Base-by-base conservation (phyloP, 2,888 invertebrate species). In the Cataglyphis altisquamis region DNA sequence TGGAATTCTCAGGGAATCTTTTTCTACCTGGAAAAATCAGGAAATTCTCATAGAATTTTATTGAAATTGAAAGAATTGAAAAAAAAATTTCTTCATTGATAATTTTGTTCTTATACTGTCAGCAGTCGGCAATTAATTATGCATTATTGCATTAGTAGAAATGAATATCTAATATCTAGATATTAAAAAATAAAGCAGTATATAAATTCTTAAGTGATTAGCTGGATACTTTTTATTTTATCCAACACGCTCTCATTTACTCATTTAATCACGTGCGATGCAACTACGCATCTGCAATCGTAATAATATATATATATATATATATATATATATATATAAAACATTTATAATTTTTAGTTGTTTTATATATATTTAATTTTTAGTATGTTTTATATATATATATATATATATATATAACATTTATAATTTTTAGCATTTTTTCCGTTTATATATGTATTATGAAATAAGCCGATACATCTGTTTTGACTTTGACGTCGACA, bases 361-460 rank as follows among this genome's bases (percentile, higher is more conserved):
- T 21, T 21, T 21, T 21, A 21, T 21, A 21, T 21, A 21, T 21
- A 21, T 21, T 21, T 21, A 21, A 21, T 21, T 21, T 21, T 21
- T 21, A 21, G 21, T 21, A 21, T 21, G 21, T 21, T 21, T 21
- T 21, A 21, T 21, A 21, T 21, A 21, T 21, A 21, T 45, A 15
- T n/a, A n/a, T 39, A 36, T 36, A 36, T 8, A 75, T 45, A 15
- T 4, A 45, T 15, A 63, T 18, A 6, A 74, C 21, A 9, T 25
- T 72, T 41, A 15, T 32, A 62, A 62, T n/a, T 63, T 74, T 36
- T 75, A 75, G 15, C 48, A n/a, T n/a, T n/a, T n/a, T n/a, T n/a
- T n/a, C 18, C 57, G 25, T 48, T 21, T 48, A n/a, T 60, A 36
- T 21, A n/a, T n/a, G 32, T n/a, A 21, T 48, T 48, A 60, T 12